A percentile compares a stretch with the other conserved stretches of the same genome.
Evolutionary conservation across 2,888 invertebrate species (phyloP).

Genomic region (Hirtodrosophila cameraria): DNA sequence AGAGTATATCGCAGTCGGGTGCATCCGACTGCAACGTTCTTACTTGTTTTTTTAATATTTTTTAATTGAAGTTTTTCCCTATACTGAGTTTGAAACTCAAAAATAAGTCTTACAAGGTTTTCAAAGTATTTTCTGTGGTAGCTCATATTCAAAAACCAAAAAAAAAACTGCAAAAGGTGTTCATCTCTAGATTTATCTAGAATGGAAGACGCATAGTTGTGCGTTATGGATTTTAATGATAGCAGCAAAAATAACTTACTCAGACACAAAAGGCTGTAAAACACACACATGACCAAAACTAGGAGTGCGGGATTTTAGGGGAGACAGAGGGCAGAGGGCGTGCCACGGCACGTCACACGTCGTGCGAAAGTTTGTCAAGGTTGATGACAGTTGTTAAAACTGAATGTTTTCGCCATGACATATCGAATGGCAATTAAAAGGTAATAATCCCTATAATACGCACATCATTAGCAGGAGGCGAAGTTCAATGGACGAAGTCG

Average conservation of each 20-base stretch:
- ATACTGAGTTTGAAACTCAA: too few relatives aligned
- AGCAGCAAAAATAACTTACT: slow-evolving; percentile 61
- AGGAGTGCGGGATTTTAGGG: neutral
- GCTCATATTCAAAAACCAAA: too few relatives aligned
- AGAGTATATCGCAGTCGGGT: too few relatives aligned
- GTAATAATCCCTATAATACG: slow-evolving; percentile 38
- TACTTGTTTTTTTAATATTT: too few relatives aligned
- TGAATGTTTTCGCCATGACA: slow-evolving; percentile 40
- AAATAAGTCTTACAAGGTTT: too few relatives aligned
- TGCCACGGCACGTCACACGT: too few relatives aligned
- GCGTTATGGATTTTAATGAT: slow-evolving; percentile 69
- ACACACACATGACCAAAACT: slow-evolving; percentile 36
- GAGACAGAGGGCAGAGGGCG: slow-evolving; percentile 5
- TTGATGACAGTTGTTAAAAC: slow-evolving; percentile 66
- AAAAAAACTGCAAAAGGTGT: too few relatives aligned
- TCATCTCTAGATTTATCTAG: too few relatives aligned
- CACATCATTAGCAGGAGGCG: slow-evolving; percentile 41
- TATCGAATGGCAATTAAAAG: slow-evolving; percentile 72
- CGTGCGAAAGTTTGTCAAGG: slow-evolving; percentile 44
- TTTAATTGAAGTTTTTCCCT: too few relatives aligned
- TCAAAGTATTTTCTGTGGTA: too few relatives aligned
- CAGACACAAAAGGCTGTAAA: slow-evolving; percentile 74
- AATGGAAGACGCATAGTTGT: slow-evolving; percentile 1
- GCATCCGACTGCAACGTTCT: too few relatives aligned
- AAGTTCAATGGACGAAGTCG: slow-evolving; percentile 47